Base-by-base conservation (phyloP, 2,888 invertebrate genomes). In the Pheosia tremula region DNA sequence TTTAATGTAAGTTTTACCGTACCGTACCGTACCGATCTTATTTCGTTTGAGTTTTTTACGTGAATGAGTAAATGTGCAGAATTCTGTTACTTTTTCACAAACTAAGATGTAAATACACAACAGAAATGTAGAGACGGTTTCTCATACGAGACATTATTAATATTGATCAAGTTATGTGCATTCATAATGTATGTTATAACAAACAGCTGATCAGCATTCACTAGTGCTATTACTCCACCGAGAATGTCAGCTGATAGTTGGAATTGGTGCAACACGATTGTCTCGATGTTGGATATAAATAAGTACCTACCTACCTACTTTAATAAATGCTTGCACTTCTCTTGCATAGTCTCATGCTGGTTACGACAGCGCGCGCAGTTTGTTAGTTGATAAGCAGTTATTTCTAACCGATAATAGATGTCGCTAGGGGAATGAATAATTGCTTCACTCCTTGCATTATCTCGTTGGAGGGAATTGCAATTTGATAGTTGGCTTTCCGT, bases 381-480 rank as follows among this genome's bases (percentile, higher is more conserved):
- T 36, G 52, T 3, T 36, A 13, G 36, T 52, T 4, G 50, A 5
- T 10, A n/a, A 4, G 47, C 5, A 10, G 3, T 9, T n/a, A 9
- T 43, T 52, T 52, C 13, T 36, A 52, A 9, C 36, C 36, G 52
- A 52, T 36, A 52, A 52, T 6, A 52, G 52, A 52, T 52, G 52
- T 9, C 50, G 50, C 8, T 52, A 36, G 36, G 9, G 9, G 10
- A n/a, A 49, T 49, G n/a, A 49, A 9, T 49, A 9, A 49, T 49
- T 13, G 7, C 49, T n/a, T 49, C n/a, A 9, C 13, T 7, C n/a
- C 10, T 43, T 43, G 43, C 43, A 43, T 43, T 9, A 43, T 43
- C 43, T 43, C 43, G 9, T 9, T 43, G 4, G 4, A 8, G 9
- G 9, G 10, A 43, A 9, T 10, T 9, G 10, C 43, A 43, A 8